These are phyloP conservation scores for Mus minutoides DNA, from an alignment of 2,797 vertebrate species.

Conservation along the genomic window DNA sequence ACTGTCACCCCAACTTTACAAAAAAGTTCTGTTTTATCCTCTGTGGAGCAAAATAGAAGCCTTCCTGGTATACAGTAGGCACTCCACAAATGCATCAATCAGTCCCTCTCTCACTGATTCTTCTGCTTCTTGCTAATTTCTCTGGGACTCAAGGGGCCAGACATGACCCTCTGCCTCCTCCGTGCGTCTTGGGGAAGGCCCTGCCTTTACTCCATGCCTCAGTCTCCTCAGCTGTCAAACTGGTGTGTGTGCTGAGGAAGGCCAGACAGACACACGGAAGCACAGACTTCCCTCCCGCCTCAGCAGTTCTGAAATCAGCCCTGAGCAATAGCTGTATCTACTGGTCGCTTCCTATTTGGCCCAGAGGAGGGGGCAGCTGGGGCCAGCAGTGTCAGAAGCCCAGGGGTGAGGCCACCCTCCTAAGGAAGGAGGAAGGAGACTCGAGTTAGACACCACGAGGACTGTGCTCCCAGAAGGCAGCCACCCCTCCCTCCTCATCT, in stretches of 20 bases:
- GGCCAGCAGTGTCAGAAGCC: not conserved
- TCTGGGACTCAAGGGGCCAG: not conserved
- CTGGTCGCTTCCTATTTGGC: not conserved
- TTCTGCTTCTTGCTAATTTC: not conserved
- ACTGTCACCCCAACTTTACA: not conserved
- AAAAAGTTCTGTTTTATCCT: not conserved
- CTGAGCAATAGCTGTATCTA: not conserved
- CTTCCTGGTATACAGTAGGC: not conserved
- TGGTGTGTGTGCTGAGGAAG: no score
- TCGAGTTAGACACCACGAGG: not conserved
- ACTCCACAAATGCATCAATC: fast-evolving
- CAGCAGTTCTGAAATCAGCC: not conserved
- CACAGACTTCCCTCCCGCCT: not conserved
- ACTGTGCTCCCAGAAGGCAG: not conserved
- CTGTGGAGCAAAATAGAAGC: not conserved
- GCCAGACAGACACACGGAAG: not conserved
- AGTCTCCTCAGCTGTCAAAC: not conserved
- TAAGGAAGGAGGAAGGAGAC: constrained; percentile 76
- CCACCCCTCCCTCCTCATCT: not conserved
- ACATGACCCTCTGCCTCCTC: not conserved
- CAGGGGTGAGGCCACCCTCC: not conserved
- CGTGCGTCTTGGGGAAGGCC: not conserved
- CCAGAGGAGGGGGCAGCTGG: not conserved
- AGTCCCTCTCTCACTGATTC: not conserved
- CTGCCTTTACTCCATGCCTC: not conserved